Base-by-base conservation (phyloP, 2,888 invertebrate species). In the Antheraea yamamai region DNA sequence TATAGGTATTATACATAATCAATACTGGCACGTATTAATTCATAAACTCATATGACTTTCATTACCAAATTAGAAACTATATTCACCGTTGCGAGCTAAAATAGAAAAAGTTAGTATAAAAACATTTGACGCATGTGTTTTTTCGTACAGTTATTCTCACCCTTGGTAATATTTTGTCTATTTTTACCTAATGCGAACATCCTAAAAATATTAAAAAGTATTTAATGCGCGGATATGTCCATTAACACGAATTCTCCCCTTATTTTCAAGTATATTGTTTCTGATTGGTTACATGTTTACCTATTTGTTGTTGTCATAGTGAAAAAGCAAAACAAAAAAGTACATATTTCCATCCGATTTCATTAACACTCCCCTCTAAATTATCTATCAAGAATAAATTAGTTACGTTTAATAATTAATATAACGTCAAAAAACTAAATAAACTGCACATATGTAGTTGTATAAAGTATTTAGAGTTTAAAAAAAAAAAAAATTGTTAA, bases 121-220 rank as follows among this genome's bases (percentile, higher is more conserved):
- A 85, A 79, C 76, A 80, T 77, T 79, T 81, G 82, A 86, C 85
- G 83, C 79, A 80, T 71, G 73, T 70, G 79, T 81, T 87, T 85
- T 84, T 85, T 79, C 39, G 76, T 77, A 79, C 83, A 83, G 89
- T 88, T 85, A 85, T 81, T 82, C 81, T 82, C 85, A 87, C 90
- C 92, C 90, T 85, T 77, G 72, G 80, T 80, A 85, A 84, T 88
- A 84, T 85, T 81, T 81, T 80, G 81, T 90, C 91, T 94, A 92
- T 93, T 92, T 91, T 84, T 80, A 86, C 85, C 82, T 78, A 80
- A 85, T 85, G 83, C 88, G 83, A 88, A 88, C 91, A 89, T 92
- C 91, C 92, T 89, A 85, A 92, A 92, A 93, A 92, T 94, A 94
- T 94, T 94, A 94, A 94, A 94, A 93, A 91, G 87, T 90, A 92